Conservation (phyloP, 2,888 invertebrate genomes). For the Iphiclides podalirius region DNA sequence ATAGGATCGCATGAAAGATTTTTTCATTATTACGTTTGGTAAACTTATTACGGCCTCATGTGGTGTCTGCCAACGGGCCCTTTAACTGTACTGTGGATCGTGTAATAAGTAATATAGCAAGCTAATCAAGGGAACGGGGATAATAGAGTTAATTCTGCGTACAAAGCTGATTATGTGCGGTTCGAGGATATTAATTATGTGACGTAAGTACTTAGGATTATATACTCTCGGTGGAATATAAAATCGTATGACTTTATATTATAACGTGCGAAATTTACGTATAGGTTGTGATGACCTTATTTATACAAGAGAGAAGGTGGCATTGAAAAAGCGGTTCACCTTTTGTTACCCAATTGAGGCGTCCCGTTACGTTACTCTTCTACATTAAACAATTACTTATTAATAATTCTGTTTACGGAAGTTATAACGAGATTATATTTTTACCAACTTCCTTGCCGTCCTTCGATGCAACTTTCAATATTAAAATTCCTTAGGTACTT, state of each 20-base stretch:
- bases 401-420: no score
- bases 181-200: slow-evolving; percentile 5
- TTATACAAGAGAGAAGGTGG: neutral
- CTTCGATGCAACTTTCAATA: no score
- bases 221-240: neutral
- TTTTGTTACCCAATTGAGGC: no score
- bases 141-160: slow-evolving; percentile 10
- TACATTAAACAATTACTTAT: no score
- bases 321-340: no score
- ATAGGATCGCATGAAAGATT: slow-evolving; percentile 25
- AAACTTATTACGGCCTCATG: slow-evolving; percentile 9
- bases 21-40: neutral
- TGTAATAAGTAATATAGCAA: slow-evolving; percentile 8
- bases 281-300: neutral
- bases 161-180: slow-evolving; percentile 12
- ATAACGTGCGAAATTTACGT: neutral
- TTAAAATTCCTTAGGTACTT: no score
- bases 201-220: neutral
- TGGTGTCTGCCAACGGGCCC: slow-evolving; percentile 1
- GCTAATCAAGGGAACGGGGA: slow-evolving; percentile 5
- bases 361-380: no score
- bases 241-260: neutral
- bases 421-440: no score
- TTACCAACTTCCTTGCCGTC: no score
- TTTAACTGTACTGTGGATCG: neutral